A percentile compares a stretch with the other conserved stretches of the same genome.
phyloP scores from a whole-genome alignment of 2,888 invertebrate genomes.

The Chorisops tibialis region DNA sequence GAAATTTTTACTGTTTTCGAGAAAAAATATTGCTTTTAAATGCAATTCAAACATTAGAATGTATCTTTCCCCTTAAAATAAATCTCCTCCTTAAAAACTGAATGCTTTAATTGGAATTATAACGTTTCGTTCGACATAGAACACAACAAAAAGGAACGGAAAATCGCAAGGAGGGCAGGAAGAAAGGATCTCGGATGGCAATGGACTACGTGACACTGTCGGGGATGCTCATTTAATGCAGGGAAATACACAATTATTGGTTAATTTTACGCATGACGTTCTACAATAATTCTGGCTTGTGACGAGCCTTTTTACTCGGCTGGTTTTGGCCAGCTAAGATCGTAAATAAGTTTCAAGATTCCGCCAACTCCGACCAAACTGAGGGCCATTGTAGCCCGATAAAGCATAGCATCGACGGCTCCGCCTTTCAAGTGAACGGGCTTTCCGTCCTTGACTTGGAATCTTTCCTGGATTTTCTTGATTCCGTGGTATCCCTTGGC shows the following conservation, averaged over 20 bases:
- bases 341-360: slow-evolving; percentile 40
- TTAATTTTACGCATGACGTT: background rate
- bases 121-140: background rate
- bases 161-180: too few relatives aligned
- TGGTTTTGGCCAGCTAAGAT: slow-evolving; percentile 38
- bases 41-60: slow-evolving; percentile 24
- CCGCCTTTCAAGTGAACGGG: slow-evolving; percentile 57
- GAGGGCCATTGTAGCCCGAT: slow-evolving; percentile 48
- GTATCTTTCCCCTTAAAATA: slow-evolving; percentile 3
- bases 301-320: slow-evolving; percentile 3
- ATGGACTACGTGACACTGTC: background rate
- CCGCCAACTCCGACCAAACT: slow-evolving; percentile 46
- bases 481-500: slow-evolving; percentile 36
- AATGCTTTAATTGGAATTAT: slow-evolving; percentile 26
- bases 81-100: background rate
- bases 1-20: too few relatives aligned
- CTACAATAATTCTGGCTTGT: slow-evolving; percentile 1
- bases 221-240: slow-evolving; percentile 13
- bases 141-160: background rate
- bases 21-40: slow-evolving; percentile 28
- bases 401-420: slow-evolving; percentile 51
- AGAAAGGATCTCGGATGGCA: background rate
- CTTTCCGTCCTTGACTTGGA: slow-evolving; percentile 51
- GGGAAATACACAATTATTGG: slow-evolving; percentile 23
- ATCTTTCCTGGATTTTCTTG: slow-evolving; percentile 39